Evolutionary conservation across 1,140 invertebrate genomes (phyloP), one percentile per base, ranked within the genome.

Genomic region (Drosophila nigrodunni): DNA sequence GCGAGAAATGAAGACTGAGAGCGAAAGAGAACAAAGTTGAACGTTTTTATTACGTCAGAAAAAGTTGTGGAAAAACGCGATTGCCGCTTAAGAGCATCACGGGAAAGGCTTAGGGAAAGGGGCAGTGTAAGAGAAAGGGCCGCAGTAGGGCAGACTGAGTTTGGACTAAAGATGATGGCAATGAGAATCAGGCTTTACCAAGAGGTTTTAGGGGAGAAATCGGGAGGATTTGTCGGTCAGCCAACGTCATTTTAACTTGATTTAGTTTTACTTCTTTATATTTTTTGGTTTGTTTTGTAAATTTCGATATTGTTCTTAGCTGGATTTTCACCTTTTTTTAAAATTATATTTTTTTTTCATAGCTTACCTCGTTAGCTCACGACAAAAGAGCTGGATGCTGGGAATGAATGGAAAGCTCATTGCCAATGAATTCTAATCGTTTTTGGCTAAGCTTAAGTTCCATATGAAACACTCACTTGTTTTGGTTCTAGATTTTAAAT

Each of bases 11-110:
- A 15, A 52, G 47, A 13, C 30, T 50, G 30, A 61, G 18, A 7
- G 39, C 57, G 65, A 58, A 68, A 57, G 67, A 66, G 74, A 59
- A 41, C 79, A 88, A 86, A 88, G 83, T 87, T 87, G 72, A 79
- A 87, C 83, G 83, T 87, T 87, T 87, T 87, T 88, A 87, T 87
- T 77, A 87, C 82, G 82, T 71, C 80, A 71, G 76, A 79, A 87
- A 87, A 87, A 87, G 82, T 86, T 87, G 82, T 87, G 82, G 72
- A 82, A 82, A 86, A 87, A 87, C 68, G 79, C 83, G 82, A 87
- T 87, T 87, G 82, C 83, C 82, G 82, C 83, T 82, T 87, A 82
- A 88, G 82, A 86, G 79, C 68, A 82, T 80, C 74, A 67, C 65
- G 55, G 47, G 46, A 47, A 44, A 61, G 34, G 50, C 25, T 52